Conservation (phyloP, 92 coral and sea anemone species). For the Chrysogorgia sp. region DNA sequence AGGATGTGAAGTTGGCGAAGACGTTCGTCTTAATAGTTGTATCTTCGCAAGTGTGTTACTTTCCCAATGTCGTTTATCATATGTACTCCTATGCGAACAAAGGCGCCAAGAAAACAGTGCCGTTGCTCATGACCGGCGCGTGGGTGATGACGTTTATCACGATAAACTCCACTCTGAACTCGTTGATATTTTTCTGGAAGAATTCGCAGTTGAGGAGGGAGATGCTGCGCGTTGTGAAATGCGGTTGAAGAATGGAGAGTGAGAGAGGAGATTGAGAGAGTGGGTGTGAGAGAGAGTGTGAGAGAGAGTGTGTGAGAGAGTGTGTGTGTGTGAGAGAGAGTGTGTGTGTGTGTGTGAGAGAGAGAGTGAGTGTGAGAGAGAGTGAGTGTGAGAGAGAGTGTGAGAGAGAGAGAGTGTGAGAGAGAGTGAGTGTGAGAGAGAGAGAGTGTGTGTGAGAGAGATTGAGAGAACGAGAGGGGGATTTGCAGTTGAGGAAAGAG, state of each 20-base stretch:
- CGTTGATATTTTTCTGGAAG: constrained; percentile 39
- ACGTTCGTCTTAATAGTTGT: constrained; percentile 15
- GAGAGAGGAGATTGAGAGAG: not conserved
- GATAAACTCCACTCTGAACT: constrained; percentile 26
- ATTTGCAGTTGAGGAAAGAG: constrained; percentile 12
- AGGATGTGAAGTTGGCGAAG: constrained; percentile 24
- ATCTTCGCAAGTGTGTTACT: constrained; percentile 21
- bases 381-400: too few species aligned
- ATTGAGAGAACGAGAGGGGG: not conserved
- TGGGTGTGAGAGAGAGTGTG: not conserved
- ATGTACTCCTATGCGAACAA: not conserved
- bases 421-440: too few species aligned
- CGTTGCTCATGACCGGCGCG: constrained; percentile 5
- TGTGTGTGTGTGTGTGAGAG: not conserved
- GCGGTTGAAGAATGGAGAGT: not conserved
- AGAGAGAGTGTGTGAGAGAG: not conserved
- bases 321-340: not conserved
- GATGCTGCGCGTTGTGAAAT: constrained; percentile 12
- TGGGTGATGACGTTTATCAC: constrained; percentile 31
- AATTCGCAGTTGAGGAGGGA: constrained; percentile 31
- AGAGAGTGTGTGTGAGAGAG: too few species aligned
- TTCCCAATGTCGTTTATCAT: constrained; percentile 16
- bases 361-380: not conserved
- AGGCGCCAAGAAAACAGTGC: not conserved
- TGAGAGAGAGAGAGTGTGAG: too few species aligned